Evolutionary conservation across 2,797 vertebrate genomes (phyloP), one percentile per base, ranked within the genome.

Genomic region (Clarias platycephalus): DNA sequence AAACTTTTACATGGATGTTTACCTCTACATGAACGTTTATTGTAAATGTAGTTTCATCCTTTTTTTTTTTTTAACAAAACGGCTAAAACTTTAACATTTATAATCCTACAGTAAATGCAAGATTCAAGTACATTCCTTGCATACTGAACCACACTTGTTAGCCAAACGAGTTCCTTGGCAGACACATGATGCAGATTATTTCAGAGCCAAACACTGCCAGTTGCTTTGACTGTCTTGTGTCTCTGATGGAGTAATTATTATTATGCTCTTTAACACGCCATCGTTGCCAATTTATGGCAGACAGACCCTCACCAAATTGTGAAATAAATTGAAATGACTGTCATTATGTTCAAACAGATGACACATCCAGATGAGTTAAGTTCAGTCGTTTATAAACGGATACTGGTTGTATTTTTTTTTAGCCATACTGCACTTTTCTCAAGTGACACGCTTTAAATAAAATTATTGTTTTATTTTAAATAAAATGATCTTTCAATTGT

Each of bases 311-410:
- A 66, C 66, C n/a, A 53, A 22, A 80, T 31, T 31, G 10, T 1
- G 18, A 66, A 80, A 66, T 66, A 66, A 80, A 63, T 68, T 62
- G 15, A 81, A 77, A 49, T 78, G 57, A n/a, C 31, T n/a, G 31
- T 26, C 57, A 40, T 78, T 78, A 78, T 78, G 57, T 78, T 78
- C 34, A 60, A 24, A 62, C 75, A 78, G 57, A 76, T 34, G 71
- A 82, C 80, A 67, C 75, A 76, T 53, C 63, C 62, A 62, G 55
- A 64, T 9, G 28, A 62, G 49, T 76, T 81, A 81, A 76, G 49
- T 53, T 13, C 68, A 20, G 64, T 44, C n/a, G 26, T 44, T 60
- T 68, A 20, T 34, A 40, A 62, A 78, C 9, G 57, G 57, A 62
- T 34, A 57, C 31, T 4, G 4, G 20, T 60, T 76, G 55, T 15